Evolutionary conservation across 2,888 invertebrate genomes (phyloP), one percentile per base, ranked within the genome.

Genomic region (Calameuta idolon): DNA sequence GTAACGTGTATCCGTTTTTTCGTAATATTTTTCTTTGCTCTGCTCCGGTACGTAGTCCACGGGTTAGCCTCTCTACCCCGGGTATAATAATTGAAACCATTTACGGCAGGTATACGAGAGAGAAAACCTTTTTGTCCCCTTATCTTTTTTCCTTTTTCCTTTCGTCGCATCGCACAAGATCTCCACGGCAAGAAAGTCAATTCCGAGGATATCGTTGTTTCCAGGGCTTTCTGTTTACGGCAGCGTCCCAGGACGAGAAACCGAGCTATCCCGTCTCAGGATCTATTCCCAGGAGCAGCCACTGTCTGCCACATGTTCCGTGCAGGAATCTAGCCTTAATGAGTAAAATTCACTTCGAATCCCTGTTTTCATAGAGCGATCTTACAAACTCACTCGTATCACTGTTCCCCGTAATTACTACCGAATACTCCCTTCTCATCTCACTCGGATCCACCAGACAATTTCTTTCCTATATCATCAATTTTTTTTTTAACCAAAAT

Each of bases 251-350:
- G 81, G 79, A 82, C 79, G 82, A 79, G 82, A 74, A 81, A 78
- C 77, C 81, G 81, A 81, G 86, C 85, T 89, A 90, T 90, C 90
- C 89, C 82, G 81, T 75, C 83, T 82, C 76, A 83, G 83, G 88
- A 90, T 90, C 89, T 89, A 87, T 88, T 88, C 86, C 82, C 79
- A 79, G 80, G 77, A 77, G 80, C 78, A 78, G 78, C 76, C 83
- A 83, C 79, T 69, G 40, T 69, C 71, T 69, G 69, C 80, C 80
- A 79, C 83, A 77, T 81, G 84, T 84, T 88, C 85, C 90, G 89
- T 89, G 89, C 89, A 89, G 88, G 89, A 89, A 89, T 90, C 90
- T 90, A 89, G 87, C 83, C 88, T 89, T 90, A 90, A 90, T 90
- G 90, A 90, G 88, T 89, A 90, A 90, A 90, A 89, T 87, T 88